Evolutionary conservation across 2,113 vertebrate species (phyloP), one percentile per base, ranked within the genome.

Genomic region (Podarcis muralis): DNA sequence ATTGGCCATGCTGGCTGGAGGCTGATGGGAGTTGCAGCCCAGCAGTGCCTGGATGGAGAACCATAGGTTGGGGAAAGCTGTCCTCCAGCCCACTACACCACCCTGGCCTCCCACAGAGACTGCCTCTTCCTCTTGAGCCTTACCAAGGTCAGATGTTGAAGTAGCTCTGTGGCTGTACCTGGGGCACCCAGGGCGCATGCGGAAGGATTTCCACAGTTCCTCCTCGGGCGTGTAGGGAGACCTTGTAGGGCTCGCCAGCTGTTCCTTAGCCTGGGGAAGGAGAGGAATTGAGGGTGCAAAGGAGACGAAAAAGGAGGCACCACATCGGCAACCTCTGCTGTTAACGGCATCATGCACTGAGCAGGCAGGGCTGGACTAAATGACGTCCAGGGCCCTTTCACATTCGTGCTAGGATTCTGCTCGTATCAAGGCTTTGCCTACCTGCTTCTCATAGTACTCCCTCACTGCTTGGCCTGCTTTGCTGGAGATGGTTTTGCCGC

Each of bases 161-260:
- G 94, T 95, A 11, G 95, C 81, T 25, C 27, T 91, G 69, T 92
- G 89, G 40, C 71, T 85, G 22, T 94, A 90, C 76, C 87, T 90
- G 0, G 92, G 95, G 25, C 95, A 96, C 30, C 92, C 88, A 0
- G 95, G 94, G 0, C 94, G 72, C 53, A 0, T 25, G 37, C 91
- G 81, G 3, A 95, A 95, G 1, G 15, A 20, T 13, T 11, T 87
- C 2, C 66, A 76, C 40, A 95, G 48, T 1, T 32, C 37, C 16
- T 93, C 81, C 18, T 92, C 32, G 0, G 75, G 9, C 1, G 1
- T 0, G 5, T 94, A 94, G 77, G 57, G 65, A 0, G 11, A 0
- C 2, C 48, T 5, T 1, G 3, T 22, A 25, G 65, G 20, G 0
- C 4, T 8, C 1, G 13, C 1, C 20, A 4, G 22, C 35, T 30